Evolutionary conservation across 1,140 invertebrate species (phyloP).

Genomic region (Diabrotica undecimpunctata): DNA sequence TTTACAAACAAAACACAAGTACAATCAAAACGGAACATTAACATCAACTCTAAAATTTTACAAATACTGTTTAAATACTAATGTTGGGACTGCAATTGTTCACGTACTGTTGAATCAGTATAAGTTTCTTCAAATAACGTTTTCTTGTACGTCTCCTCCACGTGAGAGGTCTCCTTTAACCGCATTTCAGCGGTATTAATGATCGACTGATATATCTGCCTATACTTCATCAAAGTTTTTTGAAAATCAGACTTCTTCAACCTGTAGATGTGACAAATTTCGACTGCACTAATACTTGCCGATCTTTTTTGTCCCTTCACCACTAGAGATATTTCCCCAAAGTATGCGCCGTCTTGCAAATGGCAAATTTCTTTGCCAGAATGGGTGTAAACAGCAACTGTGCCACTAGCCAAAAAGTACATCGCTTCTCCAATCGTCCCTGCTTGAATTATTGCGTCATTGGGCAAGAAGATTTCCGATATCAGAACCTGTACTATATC

Average conservation of each 20-base stretch:
- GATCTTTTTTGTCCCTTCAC: conserved; percentile 51
- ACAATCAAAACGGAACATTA: too few species aligned
- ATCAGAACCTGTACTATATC: conserved; percentile 27
- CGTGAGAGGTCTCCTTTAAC: conserved; percentile 24
- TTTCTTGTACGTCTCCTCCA: conserved; percentile 36
- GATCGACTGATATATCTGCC: conserved; percentile 27
- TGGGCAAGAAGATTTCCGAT: conserved; percentile 31
- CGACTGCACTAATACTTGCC: conserved; percentile 53
- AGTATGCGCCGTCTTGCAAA: conserved; percentile 41
- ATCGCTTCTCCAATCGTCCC: conserved; percentile 55
- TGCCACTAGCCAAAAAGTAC: conserved; percentile 56
- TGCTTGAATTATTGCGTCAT: conserved; percentile 49
- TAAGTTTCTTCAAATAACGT: conserved; percentile 26
- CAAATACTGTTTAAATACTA: too few species aligned
- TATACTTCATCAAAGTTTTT: conserved; percentile 28
- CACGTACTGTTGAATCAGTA: background rate
- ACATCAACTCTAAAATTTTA: too few species aligned
- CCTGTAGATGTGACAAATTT: conserved; percentile 54
- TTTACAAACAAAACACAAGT: too few species aligned
- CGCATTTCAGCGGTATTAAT: conserved; percentile 31
- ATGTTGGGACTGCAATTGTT: too few species aligned
- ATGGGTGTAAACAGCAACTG: conserved; percentile 53
- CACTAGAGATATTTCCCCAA: conserved; percentile 47
- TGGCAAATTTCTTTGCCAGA: conserved; percentile 54
- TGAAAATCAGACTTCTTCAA: conserved; percentile 50